Percentiles rank a stretch among this genome's conserved stretches.
Evolutionary conservation across 2,888 invertebrate genomes (phyloP).

Genomic region (Plebejus melissa): DNA sequence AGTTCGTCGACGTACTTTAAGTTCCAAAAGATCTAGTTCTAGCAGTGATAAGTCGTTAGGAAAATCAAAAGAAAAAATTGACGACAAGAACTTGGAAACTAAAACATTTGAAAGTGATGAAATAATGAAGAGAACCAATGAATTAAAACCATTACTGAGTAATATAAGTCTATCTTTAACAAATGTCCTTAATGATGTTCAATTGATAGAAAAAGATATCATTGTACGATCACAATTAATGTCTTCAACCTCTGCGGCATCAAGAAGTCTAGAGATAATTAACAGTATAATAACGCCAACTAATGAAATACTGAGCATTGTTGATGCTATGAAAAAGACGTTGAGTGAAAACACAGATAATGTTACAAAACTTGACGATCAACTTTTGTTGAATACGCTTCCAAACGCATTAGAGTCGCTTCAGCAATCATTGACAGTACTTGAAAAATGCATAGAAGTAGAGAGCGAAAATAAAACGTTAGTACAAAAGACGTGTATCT

Average conservation of each 20-base stretch:
- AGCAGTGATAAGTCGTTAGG: conserved; percentile 71
- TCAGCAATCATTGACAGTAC: conserved; percentile 81
- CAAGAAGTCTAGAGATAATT: conserved; percentile 83
- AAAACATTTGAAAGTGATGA: conserved; percentile 31
- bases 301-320: conserved; percentile 81
- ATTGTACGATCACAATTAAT: conserved; percentile 82
- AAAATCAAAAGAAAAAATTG: conserved; percentile 56
- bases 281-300: conserved; percentile 81
- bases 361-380: conserved; percentile 61
- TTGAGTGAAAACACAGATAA: conserved; percentile 41
- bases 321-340: conserved; percentile 73
- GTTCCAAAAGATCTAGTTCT: conserved; percentile 65
- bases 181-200: conserved; percentile 77
- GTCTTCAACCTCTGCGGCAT: conserved; percentile 82
- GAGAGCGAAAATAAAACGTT: conserved; percentile 83
- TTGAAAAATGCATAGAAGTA: conserved; percentile 84
- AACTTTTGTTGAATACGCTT: conserved; percentile 79
- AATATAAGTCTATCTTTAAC: conserved; percentile 53
- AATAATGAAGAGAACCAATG: conserved; percentile 48
- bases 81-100: conserved; percentile 41
- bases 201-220: conserved; percentile 82
- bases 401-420: conserved; percentile 80
- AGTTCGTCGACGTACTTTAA: conserved; percentile 62
- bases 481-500: conserved; percentile 83
- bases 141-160: conserved; percentile 50